Evolutionary conservation across 2,113 vertebrate genomes (phyloP).

Genomic region (Vimba vimba): DNA sequence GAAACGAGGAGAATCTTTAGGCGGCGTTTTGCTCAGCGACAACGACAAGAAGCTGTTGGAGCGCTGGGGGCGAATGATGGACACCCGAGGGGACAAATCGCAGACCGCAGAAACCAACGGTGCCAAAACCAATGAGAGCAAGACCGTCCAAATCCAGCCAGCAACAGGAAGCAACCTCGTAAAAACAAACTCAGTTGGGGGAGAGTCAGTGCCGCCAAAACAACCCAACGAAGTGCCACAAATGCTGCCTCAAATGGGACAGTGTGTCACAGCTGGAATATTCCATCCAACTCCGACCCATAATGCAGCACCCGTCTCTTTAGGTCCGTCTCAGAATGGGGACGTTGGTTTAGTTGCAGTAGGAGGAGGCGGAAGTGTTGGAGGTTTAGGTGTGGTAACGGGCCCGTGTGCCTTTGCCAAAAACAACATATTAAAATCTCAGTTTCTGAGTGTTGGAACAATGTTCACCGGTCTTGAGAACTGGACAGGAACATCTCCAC

Average conservation of each 20-base stretch:
- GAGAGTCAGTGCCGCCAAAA: constrained; percentile 64
- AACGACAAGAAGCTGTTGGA: constrained; percentile 89
- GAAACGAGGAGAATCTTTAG: constrained; percentile 71
- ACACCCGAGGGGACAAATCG: constrained; percentile 69
- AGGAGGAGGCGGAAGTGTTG: constrained; percentile 62
- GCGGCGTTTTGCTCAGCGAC: constrained; percentile 87
- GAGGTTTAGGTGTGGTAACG: constrained; percentile 47
- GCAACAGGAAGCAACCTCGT: constrained; percentile 53
- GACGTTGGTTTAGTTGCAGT: constrained; percentile 63
- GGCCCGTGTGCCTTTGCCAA: constrained; percentile 64
- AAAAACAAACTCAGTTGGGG: constrained; percentile 58
- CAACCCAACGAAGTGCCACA: constrained; percentile 55
- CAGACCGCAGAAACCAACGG: constrained; percentile 55
- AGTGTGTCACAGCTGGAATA: constrained; percentile 50
- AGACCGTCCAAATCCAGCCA: constrained; percentile 53
- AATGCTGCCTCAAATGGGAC: constrained; percentile 43
- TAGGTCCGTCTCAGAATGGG: constrained; percentile 67
- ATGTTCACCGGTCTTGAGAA: constrained; percentile 65
- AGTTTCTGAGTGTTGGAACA: constrained; percentile 57
- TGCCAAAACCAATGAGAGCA: constrained; percentile 61
- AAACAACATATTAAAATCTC: constrained; percentile 66
- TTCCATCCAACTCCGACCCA: constrained; percentile 65
- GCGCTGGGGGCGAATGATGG: constrained; percentile 89
- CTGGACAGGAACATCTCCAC: constrained; percentile 60
- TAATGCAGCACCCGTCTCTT: constrained; percentile 63